Conservation (phyloP, 2,888 invertebrate genomes). For the Aspidiotus destructor region DNA sequence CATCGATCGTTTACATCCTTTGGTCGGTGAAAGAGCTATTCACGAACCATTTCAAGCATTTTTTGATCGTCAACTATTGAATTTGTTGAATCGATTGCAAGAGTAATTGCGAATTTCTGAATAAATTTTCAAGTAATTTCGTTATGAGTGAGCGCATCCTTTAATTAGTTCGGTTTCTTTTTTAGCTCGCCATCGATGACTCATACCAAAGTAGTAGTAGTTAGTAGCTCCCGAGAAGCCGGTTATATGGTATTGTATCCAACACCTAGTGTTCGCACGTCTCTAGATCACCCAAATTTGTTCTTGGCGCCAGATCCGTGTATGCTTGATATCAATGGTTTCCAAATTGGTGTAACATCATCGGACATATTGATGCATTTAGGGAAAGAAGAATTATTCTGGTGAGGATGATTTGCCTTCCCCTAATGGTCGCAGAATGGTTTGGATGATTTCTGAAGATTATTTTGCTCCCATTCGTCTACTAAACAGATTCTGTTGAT, state of each 20-base stretch:
- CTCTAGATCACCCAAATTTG: slow-evolving; percentile 50
- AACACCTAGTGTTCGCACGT: slow-evolving; percentile 60
- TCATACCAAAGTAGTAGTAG: slow-evolving; percentile 60
- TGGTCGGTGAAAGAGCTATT: slow-evolving; percentile 48
- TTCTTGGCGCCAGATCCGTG: slow-evolving; percentile 72
- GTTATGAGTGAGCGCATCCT: no score
- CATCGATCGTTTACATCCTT: slow-evolving; percentile 58
- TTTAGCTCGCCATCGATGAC: slow-evolving; percentile 42
- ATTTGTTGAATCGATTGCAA: neutral
- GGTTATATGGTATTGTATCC: slow-evolving; percentile 73
- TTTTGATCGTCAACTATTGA: slow-evolving; percentile 55
- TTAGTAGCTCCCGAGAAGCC: slow-evolving; percentile 66
- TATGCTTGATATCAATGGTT: slow-evolving; percentile 62
- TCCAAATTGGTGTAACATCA: slow-evolving; percentile 68
- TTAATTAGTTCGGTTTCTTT: neutral
- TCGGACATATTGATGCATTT: slow-evolving; percentile 76
- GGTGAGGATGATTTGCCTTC: slow-evolving; percentile 46
- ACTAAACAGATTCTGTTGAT: no score
- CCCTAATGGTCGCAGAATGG: no score
- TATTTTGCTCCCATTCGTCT: no score
- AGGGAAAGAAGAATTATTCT: slow-evolving; percentile 64
- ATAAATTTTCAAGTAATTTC: no score
- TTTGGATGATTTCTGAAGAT: no score
- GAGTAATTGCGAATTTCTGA: neutral
- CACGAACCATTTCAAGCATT: slow-evolving; percentile 61